Percentiles rank a stretch among this genome's conserved stretches.
Evolutionary conservation across 2,113 vertebrate genomes (phyloP).

Genomic region (Indri indri): DNA sequence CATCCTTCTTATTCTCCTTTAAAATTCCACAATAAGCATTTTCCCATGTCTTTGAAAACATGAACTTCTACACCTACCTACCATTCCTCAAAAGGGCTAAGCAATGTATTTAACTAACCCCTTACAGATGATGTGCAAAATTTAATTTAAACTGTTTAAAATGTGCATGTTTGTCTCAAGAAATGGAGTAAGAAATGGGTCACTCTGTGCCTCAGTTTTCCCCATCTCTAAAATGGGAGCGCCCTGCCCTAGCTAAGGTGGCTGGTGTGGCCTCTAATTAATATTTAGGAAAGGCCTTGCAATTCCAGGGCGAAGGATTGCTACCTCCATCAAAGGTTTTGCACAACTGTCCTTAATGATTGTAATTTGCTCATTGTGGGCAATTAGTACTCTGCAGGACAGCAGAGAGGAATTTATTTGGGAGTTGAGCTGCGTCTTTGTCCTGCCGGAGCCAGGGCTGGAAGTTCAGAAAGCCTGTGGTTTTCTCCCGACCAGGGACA

Average conservation of each 20-base stretch:
- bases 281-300: background rate
- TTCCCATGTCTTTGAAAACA: background rate
- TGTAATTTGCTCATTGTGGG: constrained; percentile 23
- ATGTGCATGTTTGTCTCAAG: background rate
- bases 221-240: background rate
- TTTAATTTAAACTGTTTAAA: background rate
- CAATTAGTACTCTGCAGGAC: background rate
- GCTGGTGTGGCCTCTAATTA: constrained; percentile 27
- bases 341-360: constrained; percentile 4
- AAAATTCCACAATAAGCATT: background rate
- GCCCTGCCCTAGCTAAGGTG: background rate
- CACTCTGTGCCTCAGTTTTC: background rate
- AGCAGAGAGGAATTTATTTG: background rate
- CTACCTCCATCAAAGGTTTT: constrained; percentile 5
- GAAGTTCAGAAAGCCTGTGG: background rate
- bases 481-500: background rate
- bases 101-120: background rate
- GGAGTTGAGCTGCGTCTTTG: background rate
- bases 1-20: background rate
- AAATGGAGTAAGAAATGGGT: background rate
- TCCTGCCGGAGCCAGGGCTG: background rate
- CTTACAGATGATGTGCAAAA: background rate
- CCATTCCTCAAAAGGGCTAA: background rate
- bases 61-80: background rate
- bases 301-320: background rate